Conservation (phyloP, 2,113 vertebrate genomes). For the Trichechus manatus region DNA sequence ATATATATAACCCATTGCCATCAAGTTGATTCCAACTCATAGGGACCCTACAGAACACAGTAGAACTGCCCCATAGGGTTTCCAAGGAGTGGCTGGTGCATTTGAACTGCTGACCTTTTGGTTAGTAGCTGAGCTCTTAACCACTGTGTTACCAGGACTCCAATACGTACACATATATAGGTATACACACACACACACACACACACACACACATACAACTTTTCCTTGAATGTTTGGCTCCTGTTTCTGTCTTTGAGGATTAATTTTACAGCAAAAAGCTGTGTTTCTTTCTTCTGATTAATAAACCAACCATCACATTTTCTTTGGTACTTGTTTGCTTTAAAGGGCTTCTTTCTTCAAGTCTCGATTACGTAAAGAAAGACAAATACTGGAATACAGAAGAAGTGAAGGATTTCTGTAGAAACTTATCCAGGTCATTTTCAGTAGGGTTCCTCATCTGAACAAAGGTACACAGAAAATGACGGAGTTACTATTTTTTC, state of each 20-base stretch:
- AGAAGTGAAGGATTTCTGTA: background rate
- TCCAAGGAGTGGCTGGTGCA: no score
- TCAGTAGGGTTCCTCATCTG: background rate
- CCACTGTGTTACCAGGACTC: no score
- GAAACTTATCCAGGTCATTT: background rate
- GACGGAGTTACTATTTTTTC: background rate
- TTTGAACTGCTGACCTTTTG: no score
- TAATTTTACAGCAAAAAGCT: constrained; percentile 17
- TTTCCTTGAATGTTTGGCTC: background rate
- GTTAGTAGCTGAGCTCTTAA: no score
- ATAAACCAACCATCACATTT: background rate
- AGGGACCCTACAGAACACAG: no score
- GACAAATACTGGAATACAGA: constrained; percentile 29
- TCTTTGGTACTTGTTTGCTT: background rate
- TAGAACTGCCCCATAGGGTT: no score
- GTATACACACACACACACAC: no score
- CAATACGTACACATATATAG: no score
- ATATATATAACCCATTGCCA: no score
- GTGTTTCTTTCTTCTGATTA: background rate
- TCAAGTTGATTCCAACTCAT: no score
- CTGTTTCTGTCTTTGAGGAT: background rate
- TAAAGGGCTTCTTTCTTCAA: background rate
- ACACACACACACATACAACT: background rate
- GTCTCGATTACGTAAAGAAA: background rate
- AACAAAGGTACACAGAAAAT: constrained; percentile 33